A percentile compares a stretch with the other conserved stretches of the same genome.
phyloP scores from a whole-genome alignment of 2,113 vertebrate species.

The Alligator sinensis region DNA sequence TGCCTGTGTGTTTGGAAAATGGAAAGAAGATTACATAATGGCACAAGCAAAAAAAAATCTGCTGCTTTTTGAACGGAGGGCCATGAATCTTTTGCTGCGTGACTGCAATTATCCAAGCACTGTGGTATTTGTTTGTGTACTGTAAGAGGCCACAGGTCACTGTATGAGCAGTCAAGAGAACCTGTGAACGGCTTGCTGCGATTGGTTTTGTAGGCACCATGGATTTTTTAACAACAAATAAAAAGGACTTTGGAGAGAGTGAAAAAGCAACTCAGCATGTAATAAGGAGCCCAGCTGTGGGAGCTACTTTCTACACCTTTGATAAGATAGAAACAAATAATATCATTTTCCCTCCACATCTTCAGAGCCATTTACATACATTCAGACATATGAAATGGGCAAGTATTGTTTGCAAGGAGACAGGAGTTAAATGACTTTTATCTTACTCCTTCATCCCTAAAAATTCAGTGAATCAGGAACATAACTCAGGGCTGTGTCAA shows the following conservation, averaged over 20 bases:
- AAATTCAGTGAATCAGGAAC: not conserved
- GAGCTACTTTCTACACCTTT: not conserved
- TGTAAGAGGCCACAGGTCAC: not conserved
- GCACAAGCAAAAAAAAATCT: too few relatives aligned
- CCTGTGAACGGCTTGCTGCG: too few relatives aligned
- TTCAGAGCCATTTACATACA: not conserved
- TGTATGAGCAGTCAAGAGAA: rapidly evolving
- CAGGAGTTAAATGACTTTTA: not conserved
- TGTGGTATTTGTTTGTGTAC: not conserved
- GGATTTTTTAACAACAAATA: not conserved
- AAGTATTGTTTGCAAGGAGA: not conserved
- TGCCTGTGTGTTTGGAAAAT: not conserved
- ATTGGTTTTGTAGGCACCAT: too few relatives aligned
- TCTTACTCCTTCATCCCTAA: not conserved
- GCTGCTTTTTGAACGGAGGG: too few relatives aligned
- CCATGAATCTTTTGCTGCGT: not conserved
- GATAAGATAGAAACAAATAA: rapidly evolving
- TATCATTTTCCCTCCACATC: rapidly evolving
- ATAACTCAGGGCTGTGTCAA: not conserved
- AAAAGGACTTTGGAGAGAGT: not conserved
- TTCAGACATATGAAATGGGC: not conserved
- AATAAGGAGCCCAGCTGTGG: not conserved
- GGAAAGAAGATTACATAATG: not conserved
- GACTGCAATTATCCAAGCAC: rapidly evolving
- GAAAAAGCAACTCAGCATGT: not conserved